These are phyloP conservation scores for Cistogaster globosa DNA, from an alignment of 2,888 invertebrate species.

Conservation along the genomic window DNA sequence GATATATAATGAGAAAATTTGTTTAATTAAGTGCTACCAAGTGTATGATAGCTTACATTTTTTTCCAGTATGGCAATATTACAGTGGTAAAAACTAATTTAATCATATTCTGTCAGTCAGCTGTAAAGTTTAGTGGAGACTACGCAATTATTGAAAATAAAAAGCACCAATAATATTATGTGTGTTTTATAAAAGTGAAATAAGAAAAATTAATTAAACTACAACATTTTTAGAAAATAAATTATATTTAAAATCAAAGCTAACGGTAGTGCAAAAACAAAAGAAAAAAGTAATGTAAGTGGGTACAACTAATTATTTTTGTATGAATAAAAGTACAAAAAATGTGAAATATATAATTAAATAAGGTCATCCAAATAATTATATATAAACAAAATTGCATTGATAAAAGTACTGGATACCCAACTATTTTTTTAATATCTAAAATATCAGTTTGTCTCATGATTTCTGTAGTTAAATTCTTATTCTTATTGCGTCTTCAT, in stretches of 20 bases:
- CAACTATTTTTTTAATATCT: not conserved
- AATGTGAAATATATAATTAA: not conserved
- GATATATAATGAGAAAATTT: no score
- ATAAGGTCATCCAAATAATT: not conserved
- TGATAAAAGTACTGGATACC: slow-evolving; percentile 40
- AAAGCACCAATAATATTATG: slow-evolving; percentile 11
- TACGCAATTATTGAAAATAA: slow-evolving; percentile 54
- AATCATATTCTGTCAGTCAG: not conserved
- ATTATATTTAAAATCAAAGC: not conserved
- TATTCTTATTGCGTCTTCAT: slow-evolving; percentile 39
- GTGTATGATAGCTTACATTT: not conserved
- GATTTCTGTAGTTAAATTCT: not conserved
- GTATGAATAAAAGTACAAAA: not conserved
- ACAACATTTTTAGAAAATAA: slow-evolving; percentile 16
- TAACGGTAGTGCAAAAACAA: not conserved
- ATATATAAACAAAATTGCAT: not conserved
- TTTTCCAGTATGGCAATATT: not conserved
- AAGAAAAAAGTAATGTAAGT: slow-evolving; percentile 18
- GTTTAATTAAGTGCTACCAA: not conserved
- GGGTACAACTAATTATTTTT: not conserved
- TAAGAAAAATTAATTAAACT: slow-evolving; percentile 37
- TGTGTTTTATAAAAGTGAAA: slow-evolving; percentile 27
- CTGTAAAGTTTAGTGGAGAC: slow-evolving; percentile 28
- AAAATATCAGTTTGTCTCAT: not conserved
- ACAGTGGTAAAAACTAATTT: not conserved